Evolutionary conservation across 1,140 invertebrate genomes (phyloP).

Genomic region (Zaprionus kolodkinae): DNA sequence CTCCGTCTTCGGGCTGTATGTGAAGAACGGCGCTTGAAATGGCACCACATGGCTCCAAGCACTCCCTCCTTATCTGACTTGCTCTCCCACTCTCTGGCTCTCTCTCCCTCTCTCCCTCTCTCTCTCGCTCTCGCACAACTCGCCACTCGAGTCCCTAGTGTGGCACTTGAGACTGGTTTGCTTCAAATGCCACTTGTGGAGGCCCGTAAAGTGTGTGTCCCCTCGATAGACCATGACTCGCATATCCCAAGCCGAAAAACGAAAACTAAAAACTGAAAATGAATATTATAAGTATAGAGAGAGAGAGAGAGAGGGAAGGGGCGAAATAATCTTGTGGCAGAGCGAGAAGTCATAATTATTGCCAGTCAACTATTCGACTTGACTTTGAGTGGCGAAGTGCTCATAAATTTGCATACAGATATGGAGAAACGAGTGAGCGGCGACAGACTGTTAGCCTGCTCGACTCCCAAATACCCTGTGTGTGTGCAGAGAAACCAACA

Average conservation of each 20-base stretch:
- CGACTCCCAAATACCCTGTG: slow-evolving; percentile 3
- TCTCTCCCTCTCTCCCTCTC: slow-evolving; percentile 3
- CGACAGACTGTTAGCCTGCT: neutral
- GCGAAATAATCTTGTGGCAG: slow-evolving; percentile 49
- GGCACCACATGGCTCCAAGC: slow-evolving; percentile 41
- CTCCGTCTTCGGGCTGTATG: slow-evolving; percentile 43
- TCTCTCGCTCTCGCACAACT: slow-evolving; percentile 30
- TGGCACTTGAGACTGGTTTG: slow-evolving; percentile 77
- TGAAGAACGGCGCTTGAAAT: slow-evolving; percentile 75
- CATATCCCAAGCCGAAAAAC: slow-evolving; percentile 34
- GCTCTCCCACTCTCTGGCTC: slow-evolving; percentile 1
- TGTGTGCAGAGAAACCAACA: no score
- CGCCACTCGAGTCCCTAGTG: slow-evolving; percentile 68
- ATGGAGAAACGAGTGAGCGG: neutral
- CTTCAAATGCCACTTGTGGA: slow-evolving; percentile 77
- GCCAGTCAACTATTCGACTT: slow-evolving; percentile 68
- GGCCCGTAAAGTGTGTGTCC: slow-evolving; percentile 70
- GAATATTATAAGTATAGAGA: slow-evolving; percentile 29
- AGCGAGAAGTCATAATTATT: slow-evolving; percentile 80
- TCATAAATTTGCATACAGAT: slow-evolving; percentile 46
- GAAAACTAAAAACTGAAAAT: slow-evolving; percentile 7
- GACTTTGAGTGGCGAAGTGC: slow-evolving; percentile 36
- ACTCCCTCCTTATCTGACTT: neutral
- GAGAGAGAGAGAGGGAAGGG: slow-evolving; percentile 11
- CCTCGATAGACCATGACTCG: slow-evolving; percentile 71